Conservation (phyloP, 35 echinoderm and acorn worm species). For the Apostichopus parvimensis region DNA sequence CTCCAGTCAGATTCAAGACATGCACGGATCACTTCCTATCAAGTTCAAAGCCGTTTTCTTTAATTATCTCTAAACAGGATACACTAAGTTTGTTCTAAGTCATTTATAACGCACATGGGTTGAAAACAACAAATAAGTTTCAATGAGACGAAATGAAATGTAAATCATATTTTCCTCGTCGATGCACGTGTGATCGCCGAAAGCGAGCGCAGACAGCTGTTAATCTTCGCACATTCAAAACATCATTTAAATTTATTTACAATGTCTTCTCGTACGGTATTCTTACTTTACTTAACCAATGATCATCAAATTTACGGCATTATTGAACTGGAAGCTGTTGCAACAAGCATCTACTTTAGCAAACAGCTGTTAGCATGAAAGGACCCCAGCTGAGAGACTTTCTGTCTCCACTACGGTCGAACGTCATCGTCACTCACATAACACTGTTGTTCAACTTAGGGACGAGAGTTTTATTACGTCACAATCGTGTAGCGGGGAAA, state of each 20-base stretch:
- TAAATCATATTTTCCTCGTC: neutral
- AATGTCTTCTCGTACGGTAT: slow-evolving; percentile 40
- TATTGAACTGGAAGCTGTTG: slow-evolving; percentile 47
- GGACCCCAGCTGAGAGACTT: slow-evolving; percentile 47
- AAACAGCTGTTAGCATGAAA: slow-evolving; percentile 40
- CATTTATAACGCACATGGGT: neutral
- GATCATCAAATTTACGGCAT: slow-evolving; percentile 29
- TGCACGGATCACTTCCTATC: no score
- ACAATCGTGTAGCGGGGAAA: neutral
- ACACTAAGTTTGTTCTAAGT: neutral
- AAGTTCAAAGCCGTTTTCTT: neutral
- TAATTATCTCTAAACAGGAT: neutral
- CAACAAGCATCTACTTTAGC: slow-evolving; percentile 32
- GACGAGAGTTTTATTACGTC: slow-evolving; percentile 25
- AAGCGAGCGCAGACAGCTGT: neutral
- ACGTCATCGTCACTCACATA: slow-evolving; percentile 22
- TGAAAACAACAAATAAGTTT: neutral
- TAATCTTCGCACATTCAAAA: neutral
- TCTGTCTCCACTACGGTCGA: slow-evolving; percentile 30
- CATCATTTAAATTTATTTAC: slow-evolving; percentile 16
- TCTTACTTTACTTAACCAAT: slow-evolving; percentile 13
- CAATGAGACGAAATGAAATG: neutral
- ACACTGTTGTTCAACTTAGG: neutral
- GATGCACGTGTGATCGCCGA: neutral
- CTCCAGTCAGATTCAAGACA: no score